These are phyloP conservation scores for Luperina nickerlii DNA, from an alignment of 2,888 invertebrate genomes.

Conservation along the genomic window DNA sequence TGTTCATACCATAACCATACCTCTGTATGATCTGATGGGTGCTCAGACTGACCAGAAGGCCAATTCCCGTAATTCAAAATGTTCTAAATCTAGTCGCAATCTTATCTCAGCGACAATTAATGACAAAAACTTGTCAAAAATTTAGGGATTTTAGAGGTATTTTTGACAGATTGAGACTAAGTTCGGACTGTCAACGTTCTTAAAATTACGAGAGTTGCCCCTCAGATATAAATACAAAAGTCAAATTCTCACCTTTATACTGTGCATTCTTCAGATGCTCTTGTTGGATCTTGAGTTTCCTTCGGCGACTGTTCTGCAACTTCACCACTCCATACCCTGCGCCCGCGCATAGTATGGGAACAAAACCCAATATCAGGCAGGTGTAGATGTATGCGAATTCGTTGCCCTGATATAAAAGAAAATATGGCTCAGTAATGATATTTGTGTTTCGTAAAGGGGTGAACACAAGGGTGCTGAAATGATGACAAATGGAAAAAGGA, in stretches of 20 bases:
- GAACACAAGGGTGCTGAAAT: no score
- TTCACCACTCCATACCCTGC: constrained; percentile 98
- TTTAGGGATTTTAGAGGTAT: background rate
- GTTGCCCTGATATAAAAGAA: constrained; percentile 93
- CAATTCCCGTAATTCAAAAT: background rate
- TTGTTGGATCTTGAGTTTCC: constrained; percentile 95
- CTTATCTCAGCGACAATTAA: background rate
- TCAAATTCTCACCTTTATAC: constrained; percentile 83
- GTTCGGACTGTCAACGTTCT: background rate
- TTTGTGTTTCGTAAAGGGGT: background rate
- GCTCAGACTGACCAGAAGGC: background rate
- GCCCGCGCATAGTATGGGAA: constrained; percentile 97
- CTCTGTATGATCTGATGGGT: background rate
- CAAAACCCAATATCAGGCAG: constrained; percentile 97
- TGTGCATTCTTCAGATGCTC: constrained; percentile 91
- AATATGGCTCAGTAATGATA: background rate
- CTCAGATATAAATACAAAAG: background rate
- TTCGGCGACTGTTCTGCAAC: constrained; percentile 95
- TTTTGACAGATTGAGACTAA: background rate
- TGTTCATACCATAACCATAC: background rate
- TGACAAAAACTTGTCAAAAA: background rate
- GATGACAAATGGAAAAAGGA: background rate
- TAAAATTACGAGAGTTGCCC: background rate
- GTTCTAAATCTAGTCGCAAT: background rate
- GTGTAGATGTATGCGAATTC: constrained; percentile 99